A percentile compares a stretch with the other conserved stretches of the same genome.
Conservation (phyloP, 1,140 invertebrate genomes). For the Anadara kagoshimensis region DNA sequence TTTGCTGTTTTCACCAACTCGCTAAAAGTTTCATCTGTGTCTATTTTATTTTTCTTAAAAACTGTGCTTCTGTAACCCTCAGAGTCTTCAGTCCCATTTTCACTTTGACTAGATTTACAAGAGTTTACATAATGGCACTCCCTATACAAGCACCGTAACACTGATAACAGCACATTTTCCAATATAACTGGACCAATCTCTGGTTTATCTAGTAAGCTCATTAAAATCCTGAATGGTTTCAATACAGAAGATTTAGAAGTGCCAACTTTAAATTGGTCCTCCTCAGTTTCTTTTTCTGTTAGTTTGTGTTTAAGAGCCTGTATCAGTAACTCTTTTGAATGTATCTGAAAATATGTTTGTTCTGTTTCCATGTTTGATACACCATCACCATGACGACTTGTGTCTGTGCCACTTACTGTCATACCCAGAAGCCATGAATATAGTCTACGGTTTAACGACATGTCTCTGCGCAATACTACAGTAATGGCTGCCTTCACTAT, state of each 20-base stretch:
- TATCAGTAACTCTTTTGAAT: conserved; percentile 80
- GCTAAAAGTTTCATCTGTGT: conserved; percentile 35
- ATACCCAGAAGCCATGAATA: conserved; percentile 88
- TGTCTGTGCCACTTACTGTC: conserved; percentile 32
- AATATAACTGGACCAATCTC: conserved; percentile 91
- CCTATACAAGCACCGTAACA: conserved; percentile 81
- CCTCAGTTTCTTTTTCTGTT: conserved; percentile 53
- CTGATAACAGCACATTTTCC: conserved; percentile 89
- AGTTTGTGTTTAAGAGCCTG: conserved; percentile 75
- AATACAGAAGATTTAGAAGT: conserved; percentile 70
- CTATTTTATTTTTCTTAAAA: conserved; percentile 37
- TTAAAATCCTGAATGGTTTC: conserved; percentile 88
- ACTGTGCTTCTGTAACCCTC: conserved; percentile 19
- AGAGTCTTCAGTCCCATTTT: conserved; percentile 13
- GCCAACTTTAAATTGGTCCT: conserved; percentile 15
- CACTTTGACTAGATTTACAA: conserved; percentile 1
- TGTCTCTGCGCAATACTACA: conserved; percentile 90
- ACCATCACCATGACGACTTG: conserved; percentile 43
- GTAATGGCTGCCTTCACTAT: conserved; percentile 87
- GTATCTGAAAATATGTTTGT: conserved; percentile 82
- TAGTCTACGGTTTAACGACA: conserved; percentile 91
- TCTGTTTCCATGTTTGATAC: conserved; percentile 59
- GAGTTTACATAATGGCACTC: conserved; percentile 53
- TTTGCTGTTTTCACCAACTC: conserved; percentile 89
- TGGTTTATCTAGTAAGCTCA: conserved; percentile 91